phyloP scores from a whole-genome alignment of 1,140 invertebrate genomes.

The Drosophila asahinai region DNA sequence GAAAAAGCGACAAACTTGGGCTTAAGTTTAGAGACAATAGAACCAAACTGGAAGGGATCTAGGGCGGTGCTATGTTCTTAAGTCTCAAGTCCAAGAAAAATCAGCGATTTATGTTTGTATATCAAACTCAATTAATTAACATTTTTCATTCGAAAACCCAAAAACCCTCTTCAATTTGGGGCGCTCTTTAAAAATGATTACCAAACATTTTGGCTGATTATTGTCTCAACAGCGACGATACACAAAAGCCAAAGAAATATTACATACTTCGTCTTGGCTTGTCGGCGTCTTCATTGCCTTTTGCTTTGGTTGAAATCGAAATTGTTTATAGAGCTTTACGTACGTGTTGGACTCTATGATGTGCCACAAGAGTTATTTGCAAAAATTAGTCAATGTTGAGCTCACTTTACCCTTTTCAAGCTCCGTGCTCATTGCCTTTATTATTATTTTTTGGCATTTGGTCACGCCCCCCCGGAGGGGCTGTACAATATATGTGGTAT shows the following conservation, averaged over 20 bases:
- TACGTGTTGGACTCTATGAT: conserved; percentile 47
- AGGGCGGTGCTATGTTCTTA: neutral
- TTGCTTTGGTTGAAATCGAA: conserved; percentile 66
- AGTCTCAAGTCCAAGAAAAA: neutral
- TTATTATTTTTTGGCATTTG: conserved; percentile 57
- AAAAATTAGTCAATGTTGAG: conserved; percentile 76
- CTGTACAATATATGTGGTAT: conserved; percentile 19
- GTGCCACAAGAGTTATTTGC: conserved; percentile 75
- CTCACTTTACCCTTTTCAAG: conserved; percentile 5
- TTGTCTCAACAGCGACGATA: conserved; percentile 46
- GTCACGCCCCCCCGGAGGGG: conserved; percentile 47
- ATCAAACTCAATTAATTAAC: conserved; percentile 10
- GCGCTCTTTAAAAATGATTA: conserved; percentile 63
- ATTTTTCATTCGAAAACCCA: conserved; percentile 1
- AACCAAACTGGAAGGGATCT: conserved; percentile 7
- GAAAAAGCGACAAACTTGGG: conserved; percentile 21
- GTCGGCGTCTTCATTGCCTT: conserved; percentile 43
- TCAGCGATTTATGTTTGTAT: conserved; percentile 11
- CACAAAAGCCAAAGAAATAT: conserved; percentile 40
- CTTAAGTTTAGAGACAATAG: conserved; percentile 19
- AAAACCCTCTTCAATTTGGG: conserved; percentile 36
- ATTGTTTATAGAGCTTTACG: conserved; percentile 47
- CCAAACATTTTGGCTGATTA: conserved; percentile 77
- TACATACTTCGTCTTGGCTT: conserved; percentile 41
- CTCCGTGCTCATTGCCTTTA: conserved; percentile 23